Conservation (phyloP, 2,888 invertebrate species). For the Protonemura montana region DNA sequence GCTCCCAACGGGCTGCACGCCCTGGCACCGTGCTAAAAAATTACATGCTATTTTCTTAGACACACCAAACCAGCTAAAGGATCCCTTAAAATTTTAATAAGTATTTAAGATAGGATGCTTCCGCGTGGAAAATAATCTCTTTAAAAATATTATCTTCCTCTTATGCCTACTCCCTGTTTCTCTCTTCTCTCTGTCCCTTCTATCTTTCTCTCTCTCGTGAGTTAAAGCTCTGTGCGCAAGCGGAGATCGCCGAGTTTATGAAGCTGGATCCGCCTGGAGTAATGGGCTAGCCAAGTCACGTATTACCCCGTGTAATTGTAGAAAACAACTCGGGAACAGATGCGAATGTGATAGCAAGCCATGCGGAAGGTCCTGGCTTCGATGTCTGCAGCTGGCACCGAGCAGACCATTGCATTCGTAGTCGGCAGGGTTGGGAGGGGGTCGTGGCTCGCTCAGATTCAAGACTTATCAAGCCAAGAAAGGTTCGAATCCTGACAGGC, state of each 20-base stretch:
- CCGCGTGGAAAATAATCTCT: background rate
- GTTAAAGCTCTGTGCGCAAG: background rate
- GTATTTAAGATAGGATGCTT: background rate
- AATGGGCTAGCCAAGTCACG: background rate
- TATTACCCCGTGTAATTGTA: background rate
- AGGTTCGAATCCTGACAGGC: too few species aligned
- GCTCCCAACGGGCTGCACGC: background rate
- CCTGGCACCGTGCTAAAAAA: background rate
- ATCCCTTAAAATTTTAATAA: background rate
- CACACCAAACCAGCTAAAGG: background rate
- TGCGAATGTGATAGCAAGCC: background rate
- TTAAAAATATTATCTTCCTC: background rate
- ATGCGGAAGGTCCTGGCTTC: background rate
- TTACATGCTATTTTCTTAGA: background rate
- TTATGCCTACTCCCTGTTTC: background rate
- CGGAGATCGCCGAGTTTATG: background rate
- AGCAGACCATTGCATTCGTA: background rate
- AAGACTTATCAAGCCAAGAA: too few species aligned
- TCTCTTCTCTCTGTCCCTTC: background rate
- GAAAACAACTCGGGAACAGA: slow-evolving; percentile 7
- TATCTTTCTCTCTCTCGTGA: background rate
- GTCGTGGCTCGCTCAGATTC: too few species aligned
- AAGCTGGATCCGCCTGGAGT: background rate
- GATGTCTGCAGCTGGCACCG: background rate
- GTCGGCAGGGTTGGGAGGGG: too few species aligned